These are phyloP conservation scores for Nothobranchius furzeri DNA, from an alignment of 2,113 vertebrate genomes.

Conservation along the genomic window DNA sequence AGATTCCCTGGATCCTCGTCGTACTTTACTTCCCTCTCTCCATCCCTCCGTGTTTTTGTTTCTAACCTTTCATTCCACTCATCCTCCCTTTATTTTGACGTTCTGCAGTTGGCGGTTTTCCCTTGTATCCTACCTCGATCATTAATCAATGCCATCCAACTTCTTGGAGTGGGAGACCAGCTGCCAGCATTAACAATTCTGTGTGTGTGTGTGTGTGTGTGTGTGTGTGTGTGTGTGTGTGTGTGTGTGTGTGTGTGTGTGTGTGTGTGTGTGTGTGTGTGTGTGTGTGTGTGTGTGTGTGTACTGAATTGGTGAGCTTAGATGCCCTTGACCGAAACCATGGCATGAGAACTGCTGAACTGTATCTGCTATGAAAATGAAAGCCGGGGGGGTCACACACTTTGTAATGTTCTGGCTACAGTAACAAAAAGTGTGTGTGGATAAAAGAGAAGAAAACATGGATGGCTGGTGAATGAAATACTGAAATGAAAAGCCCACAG, in stretches of 20 bases:
- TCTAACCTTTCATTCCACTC: slow-evolving; percentile 41
- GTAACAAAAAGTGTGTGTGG: slow-evolving; percentile 9
- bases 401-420: slow-evolving; percentile 33
- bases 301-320: slow-evolving; percentile 32
- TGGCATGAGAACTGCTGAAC: slow-evolving; percentile 54
- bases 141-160: slow-evolving; percentile 81
- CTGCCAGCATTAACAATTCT: slow-evolving; percentile 62
- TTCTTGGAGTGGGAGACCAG: slow-evolving; percentile 68
- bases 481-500: neutral
- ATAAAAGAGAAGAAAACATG: neutral
- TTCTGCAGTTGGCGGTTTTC: slow-evolving; percentile 71
- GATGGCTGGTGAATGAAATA: neutral
- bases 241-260: slow-evolving; percentile 17
- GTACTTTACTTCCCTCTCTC: neutral
- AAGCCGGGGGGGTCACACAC: slow-evolving; percentile 54
- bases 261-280: slow-evolving; percentile 15
- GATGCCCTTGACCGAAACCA: slow-evolving; percentile 68
- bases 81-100: slow-evolving; percentile 63
- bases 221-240: neutral
- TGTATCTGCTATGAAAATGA: slow-evolving; percentile 65
- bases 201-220: slow-evolving; percentile 14
- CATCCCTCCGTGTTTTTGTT: neutral
- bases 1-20: neutral
- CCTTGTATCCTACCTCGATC: slow-evolving; percentile 66
- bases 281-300: slow-evolving; percentile 24